Evolutionary conservation across 2,797 vertebrate genomes (phyloP), one percentile per base, ranked within the genome.

Genomic region (Varecia variegata): DNA sequence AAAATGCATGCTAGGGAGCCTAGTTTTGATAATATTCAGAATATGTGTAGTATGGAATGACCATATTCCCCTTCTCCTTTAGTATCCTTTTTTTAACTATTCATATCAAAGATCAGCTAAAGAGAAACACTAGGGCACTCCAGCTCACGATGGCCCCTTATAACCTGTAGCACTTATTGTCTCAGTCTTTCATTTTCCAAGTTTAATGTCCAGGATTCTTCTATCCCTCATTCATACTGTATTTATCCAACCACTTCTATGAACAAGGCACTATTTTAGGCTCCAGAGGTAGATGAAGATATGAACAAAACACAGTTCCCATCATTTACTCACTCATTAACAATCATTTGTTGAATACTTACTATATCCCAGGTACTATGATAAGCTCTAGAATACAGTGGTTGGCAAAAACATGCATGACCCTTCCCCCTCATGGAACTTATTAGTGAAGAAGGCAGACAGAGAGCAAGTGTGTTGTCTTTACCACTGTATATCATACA

Each of bases 231-330:
- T 45, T 85, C 67, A 88, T n/a, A 79, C 25, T 77, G 30, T 18
- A 85, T 90, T 71, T 58, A 85, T 73, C 35, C 30, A 93, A 74
- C 13, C 18, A 52, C 45, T 92, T 90, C 58, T 73, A 82, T 74
- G n/a, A 92, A 90, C 7, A 11, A 80, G 32, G 30, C 50, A 74
- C 30, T 94, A 54, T 94, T 96, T 74, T 32, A 83, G n/a, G 71
- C 1, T 71, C 84, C 62, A 52, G 30, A 90, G 47, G 38, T 71
- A 90, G 65, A 92, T 52, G 76, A 38, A 90, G 43, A 92, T 70
- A 90, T 30, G 32, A 90, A 92, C 25, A 93, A 86, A 97, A 85
- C 40, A 82, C 56, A 93, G 23, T 65, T 93, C 47, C 60, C 27
- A 88, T 85, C 62, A 88, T 58, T 90, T 40, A 77, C 43, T 81